These are phyloP conservation scores for Pseudopleuronectes americanus DNA, from an alignment of 2,797 vertebrate genomes.

Conservation along the genomic window DNA sequence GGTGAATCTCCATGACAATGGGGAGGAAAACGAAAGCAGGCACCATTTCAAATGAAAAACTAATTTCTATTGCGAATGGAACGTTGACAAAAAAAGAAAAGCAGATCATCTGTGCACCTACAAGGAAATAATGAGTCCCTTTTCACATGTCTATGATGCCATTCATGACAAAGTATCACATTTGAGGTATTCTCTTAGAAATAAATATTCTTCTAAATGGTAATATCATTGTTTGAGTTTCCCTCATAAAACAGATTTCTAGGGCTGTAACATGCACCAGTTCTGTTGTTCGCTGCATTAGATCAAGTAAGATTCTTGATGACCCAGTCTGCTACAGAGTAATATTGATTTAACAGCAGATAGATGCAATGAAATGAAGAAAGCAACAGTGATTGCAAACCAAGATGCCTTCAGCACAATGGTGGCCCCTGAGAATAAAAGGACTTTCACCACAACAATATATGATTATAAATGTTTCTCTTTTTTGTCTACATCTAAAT, in stretches of 20 bases:
- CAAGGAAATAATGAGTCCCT: constrained; percentile 25
- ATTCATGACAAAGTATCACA: constrained; percentile 11
- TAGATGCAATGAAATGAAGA: neutral
- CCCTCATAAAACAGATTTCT: neutral
- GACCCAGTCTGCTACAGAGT: too few species aligned
- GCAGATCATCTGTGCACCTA: constrained; percentile 29
- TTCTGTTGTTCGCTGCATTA: neutral
- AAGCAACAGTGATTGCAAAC: too few species aligned
- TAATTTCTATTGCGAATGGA: constrained; percentile 39
- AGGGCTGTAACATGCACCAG: neutral
- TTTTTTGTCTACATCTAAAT: neutral
- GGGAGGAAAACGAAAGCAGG: constrained; percentile 49
- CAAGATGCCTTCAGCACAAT: too few species aligned
- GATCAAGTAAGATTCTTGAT: neutral
- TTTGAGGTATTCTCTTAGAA: neutral
- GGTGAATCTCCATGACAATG: constrained; percentile 70
- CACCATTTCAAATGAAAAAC: constrained; percentile 47
- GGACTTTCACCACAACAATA: too few species aligned
- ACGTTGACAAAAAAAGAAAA: constrained; percentile 31
- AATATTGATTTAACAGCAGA: neutral
- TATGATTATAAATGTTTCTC: neutral
- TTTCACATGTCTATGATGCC: constrained; percentile 2
- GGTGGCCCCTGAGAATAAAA: neutral
- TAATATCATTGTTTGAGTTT: neutral
- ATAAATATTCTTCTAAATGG: constrained; percentile 8